Evolutionary conservation across 2,888 invertebrate species (phyloP).

Genomic region (Acronicta aceris): DNA sequence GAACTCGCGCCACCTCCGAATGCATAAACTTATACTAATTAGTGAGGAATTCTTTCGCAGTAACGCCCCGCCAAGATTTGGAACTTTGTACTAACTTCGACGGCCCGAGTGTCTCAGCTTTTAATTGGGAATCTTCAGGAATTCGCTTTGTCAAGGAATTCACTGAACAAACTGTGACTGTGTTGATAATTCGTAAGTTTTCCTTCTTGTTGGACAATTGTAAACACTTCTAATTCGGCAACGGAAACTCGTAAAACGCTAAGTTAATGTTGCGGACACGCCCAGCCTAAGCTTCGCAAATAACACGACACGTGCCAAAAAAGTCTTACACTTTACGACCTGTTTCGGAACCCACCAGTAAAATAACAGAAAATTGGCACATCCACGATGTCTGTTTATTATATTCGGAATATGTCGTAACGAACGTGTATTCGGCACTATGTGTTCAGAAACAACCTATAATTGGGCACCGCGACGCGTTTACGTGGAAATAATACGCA

Average conservation of each 20-base stretch:
- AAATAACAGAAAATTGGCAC: slow-evolving; percentile 58
- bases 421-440: slow-evolving; percentile 43
- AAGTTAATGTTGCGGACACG: slow-evolving; percentile 43
- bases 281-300: slow-evolving; percentile 37
- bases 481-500: slow-evolving; percentile 68
- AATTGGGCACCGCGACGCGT: slow-evolving; percentile 61
- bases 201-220: slow-evolving; percentile 41
- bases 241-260: slow-evolving; percentile 49
- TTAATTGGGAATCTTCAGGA: slow-evolving; percentile 87
- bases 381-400: slow-evolving; percentile 48
- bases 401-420: slow-evolving; percentile 36
- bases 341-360: slow-evolving; percentile 30
- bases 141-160: slow-evolving; percentile 85
- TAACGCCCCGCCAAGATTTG: slow-evolving; percentile 80
- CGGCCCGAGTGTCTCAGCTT: slow-evolving; percentile 80
- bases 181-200: slow-evolving; percentile 67
- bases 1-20: slow-evolving; percentile 71
- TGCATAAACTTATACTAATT: slow-evolving; percentile 88
- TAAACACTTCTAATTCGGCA: slow-evolving; percentile 55
- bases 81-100: slow-evolving; percentile 81
- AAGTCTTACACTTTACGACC: slow-evolving; percentile 50
- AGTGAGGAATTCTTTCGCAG: slow-evolving; percentile 84
- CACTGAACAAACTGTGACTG: slow-evolving; percentile 76
- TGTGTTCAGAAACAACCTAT: slow-evolving; percentile 47
- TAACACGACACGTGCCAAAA: slow-evolving; percentile 57